phyloP scores from a whole-genome alignment of 2,113 vertebrate species.

The Caranx ignobilis region DNA sequence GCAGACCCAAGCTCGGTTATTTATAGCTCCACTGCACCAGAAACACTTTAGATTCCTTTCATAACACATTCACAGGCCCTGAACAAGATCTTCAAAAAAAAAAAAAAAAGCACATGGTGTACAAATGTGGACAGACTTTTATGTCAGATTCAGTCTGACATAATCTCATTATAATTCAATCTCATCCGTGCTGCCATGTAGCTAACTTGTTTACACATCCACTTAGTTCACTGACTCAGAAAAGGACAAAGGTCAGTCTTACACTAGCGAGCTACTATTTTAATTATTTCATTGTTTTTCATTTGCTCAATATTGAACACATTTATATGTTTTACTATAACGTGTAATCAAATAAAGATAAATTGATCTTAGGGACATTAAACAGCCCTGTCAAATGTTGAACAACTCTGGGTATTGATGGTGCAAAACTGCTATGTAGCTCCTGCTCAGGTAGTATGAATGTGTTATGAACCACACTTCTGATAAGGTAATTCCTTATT shows the following conservation, averaged over 20 bases:
- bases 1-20: conserved; percentile 80
- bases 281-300: background rate
- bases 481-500: conserved; percentile 35
- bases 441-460: conserved; percentile 63
- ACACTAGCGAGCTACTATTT: conserved; percentile 3
- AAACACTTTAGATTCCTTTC: conserved; percentile 64
- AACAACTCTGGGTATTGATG: background rate
- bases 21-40: conserved; percentile 63
- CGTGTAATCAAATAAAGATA: conserved; percentile 1
- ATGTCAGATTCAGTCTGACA: conserved; percentile 15
- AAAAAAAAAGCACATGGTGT: conserved; percentile 31
- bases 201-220: conserved; percentile 2
- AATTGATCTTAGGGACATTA: conserved; percentile 1
- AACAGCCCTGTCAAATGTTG: conserved; percentile 13
- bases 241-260: background rate
- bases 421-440: conserved; percentile 19
- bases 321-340: background rate
- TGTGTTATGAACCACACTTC: conserved; percentile 57
- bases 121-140: conserved; percentile 7
- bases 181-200: conserved; percentile 9
- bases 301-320: conserved; percentile 1
- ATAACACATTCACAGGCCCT: conserved; percentile 69
- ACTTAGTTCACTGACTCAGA: background rate
- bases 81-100: conserved; percentile 49
- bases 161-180: background rate